Evolutionary conservation across 2,888 invertebrate genomes (phyloP).

Genomic region (Gymnocheta viridis): DNA sequence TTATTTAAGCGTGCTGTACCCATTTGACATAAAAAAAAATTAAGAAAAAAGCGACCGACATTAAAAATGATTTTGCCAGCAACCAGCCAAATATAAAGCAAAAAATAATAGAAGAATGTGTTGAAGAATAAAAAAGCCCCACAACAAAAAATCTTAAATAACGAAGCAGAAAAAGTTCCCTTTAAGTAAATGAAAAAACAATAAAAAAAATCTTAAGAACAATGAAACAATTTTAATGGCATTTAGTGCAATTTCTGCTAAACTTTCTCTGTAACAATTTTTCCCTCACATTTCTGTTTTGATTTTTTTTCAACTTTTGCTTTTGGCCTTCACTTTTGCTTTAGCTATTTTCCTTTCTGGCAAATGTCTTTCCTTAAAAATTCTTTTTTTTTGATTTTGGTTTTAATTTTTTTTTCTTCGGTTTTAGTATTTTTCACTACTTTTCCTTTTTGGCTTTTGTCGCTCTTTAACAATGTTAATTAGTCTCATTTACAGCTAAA

Average conservation of each 20-base stretch:
- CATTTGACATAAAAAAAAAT: conserved; percentile 45
- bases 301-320: neutral
- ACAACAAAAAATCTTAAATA: conserved; percentile 10
- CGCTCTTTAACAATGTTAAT: conserved; percentile 66
- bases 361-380: conserved; percentile 12
- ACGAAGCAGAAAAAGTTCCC: conserved; percentile 7
- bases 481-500: conserved; percentile 68
- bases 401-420: conserved; percentile 21
- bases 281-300: neutral
- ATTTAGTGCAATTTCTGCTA: conserved; percentile 52
- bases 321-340: conserved; percentile 38
- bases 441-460: conserved; percentile 19
- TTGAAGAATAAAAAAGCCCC: neutral
- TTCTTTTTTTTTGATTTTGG: conserved; percentile 27
- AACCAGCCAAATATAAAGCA: neutral
- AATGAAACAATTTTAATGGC: conserved; percentile 65
- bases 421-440: neutral
- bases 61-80: conserved; percentile 55
- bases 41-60: conserved; percentile 51
- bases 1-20: conserved; percentile 59
- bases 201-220: conserved; percentile 39
- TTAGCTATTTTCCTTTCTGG: conserved; percentile 8
- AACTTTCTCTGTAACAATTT: conserved; percentile 41
- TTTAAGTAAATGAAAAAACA: conserved; percentile 17
- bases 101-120: neutral